Evolutionary conservation across 2,113 vertebrate species (phyloP).

Genomic region (Etia nguti): DNA sequence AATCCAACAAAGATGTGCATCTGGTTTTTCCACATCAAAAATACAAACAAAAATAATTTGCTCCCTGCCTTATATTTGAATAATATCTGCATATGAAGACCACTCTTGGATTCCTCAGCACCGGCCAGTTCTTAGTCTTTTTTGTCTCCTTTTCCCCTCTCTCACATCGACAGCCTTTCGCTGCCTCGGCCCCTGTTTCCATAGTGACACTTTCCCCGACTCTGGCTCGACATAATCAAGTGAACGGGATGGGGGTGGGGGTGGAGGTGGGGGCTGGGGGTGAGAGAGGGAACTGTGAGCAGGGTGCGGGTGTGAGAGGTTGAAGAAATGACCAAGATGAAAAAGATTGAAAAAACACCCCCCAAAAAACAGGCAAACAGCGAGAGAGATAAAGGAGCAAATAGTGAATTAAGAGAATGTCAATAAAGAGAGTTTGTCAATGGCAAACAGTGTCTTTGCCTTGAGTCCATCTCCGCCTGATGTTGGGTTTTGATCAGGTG

Average conservation of each 20-base stretch:
- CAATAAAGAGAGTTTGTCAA: constrained; percentile 29
- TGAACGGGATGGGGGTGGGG: constrained; percentile 46
- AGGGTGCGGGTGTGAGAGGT: not conserved
- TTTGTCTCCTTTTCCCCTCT: not conserved
- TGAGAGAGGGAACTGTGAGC: not conserved
- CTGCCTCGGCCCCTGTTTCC: constrained; percentile 71
- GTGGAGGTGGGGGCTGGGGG: not conserved
- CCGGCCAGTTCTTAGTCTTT: constrained; percentile 10
- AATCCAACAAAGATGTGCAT: not conserved
- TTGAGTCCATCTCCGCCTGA: not conserved
- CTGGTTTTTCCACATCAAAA: not conserved
- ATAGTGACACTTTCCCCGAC: constrained; percentile 73
- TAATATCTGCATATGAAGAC: not conserved
- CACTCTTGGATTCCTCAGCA: constrained; percentile 43
- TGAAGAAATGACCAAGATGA: constrained; percentile 35
- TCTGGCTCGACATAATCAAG: constrained; percentile 63
- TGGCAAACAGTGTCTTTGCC: constrained; percentile 11
- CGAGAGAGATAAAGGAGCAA: constrained; percentile 21
- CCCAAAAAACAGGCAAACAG: not conserved
- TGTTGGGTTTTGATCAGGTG: constrained; percentile 36
- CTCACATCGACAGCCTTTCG: constrained; percentile 37
- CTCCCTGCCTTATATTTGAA: not conserved
- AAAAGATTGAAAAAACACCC: not conserved
- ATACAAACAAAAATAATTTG: not conserved
- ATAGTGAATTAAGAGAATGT: constrained; percentile 38